Percentiles rank a stretch among this genome's conserved stretches.
Conservation (phyloP, 2,797 vertebrate genomes). For the Poecilia velifera region DNA sequence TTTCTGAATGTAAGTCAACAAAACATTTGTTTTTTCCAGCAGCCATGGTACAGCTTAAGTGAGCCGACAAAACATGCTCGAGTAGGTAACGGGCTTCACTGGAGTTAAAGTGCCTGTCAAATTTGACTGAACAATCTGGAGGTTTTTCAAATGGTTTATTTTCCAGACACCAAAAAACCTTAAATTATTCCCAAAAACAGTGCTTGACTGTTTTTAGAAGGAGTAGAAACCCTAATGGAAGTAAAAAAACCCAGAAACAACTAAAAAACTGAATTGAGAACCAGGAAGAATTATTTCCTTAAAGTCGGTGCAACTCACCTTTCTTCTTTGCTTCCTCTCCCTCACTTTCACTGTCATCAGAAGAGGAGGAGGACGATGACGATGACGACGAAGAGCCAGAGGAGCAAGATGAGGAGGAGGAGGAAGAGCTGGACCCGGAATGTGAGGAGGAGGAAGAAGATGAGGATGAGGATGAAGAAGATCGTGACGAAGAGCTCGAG, state of each 20-base stretch:
- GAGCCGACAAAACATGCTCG: too few species aligned
- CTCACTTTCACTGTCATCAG: slow-evolving; percentile 93
- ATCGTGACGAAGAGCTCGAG: slow-evolving; percentile 94
- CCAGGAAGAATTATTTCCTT: neutral
- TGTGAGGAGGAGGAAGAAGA: slow-evolving; percentile 95
- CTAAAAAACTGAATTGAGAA: neutral
- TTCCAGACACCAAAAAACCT: too few species aligned
- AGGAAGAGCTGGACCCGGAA: slow-evolving; percentile 92
- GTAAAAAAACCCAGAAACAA: neutral
- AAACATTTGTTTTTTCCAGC: too few species aligned
- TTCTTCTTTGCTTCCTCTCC: slow-evolving; percentile 90
- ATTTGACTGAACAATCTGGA: too few species aligned
- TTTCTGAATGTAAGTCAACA: too few species aligned
- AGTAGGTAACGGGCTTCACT: too few species aligned
- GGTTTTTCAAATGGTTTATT: too few species aligned
- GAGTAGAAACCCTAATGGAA: too few species aligned
- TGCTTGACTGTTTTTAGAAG: too few species aligned
- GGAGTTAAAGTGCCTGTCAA: too few species aligned
- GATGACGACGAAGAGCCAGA: slow-evolving; percentile 95
- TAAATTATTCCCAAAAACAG: too few species aligned
- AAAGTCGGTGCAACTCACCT: slow-evolving; percentile 75
- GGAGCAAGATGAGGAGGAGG: slow-evolving; percentile 94
- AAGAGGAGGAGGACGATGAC: slow-evolving; percentile 88
- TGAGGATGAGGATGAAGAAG: slow-evolving; percentile 92
- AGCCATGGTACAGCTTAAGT: too few species aligned